Conservation (phyloP, 2,888 invertebrate genomes). For the Oscheius sp. region DNA sequence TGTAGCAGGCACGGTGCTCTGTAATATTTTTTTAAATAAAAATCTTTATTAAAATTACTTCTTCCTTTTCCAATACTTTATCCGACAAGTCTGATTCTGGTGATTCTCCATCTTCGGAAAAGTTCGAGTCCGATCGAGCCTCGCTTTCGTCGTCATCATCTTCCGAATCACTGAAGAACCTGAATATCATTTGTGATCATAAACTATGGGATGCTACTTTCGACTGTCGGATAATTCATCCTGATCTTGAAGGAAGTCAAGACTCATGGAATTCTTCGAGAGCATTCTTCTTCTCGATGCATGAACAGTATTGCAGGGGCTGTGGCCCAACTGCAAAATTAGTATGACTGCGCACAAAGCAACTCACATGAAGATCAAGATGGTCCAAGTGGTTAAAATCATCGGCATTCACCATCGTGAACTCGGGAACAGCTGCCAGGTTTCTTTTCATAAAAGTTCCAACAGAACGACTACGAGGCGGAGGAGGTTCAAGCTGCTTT, state of each 20-base stretch:
- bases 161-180: constrained; percentile 19
- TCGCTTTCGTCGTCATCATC: constrained; percentile 19
- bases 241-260: constrained; percentile 43
- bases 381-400: constrained; percentile 46
- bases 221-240: constrained; percentile 1
- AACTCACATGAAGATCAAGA: constrained; percentile 56
- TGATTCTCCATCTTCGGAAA: constrained; percentile 55
- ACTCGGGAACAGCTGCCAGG: constrained; percentile 43
- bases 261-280: constrained; percentile 48
- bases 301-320: constrained; percentile 48
- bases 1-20: no score
- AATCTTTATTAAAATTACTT: background rate
- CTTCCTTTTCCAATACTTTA: constrained; percentile 17
- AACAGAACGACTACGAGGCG: constrained; percentile 46
- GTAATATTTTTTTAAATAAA: no score
- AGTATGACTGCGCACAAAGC: background rate
- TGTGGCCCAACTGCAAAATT: constrained; percentile 45
- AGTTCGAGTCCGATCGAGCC: constrained; percentile 39
- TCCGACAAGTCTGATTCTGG: constrained; percentile 54
- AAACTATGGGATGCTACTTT: background rate
- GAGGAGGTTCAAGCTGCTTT: constrained; percentile 36
- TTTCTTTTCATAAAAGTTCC: constrained; percentile 32
- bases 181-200: constrained; percentile 7
- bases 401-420: constrained; percentile 44
- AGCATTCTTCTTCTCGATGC: constrained; percentile 31